A percentile compares a stretch with the other conserved stretches of the same genome.
These are phyloP conservation scores for Calypte anna DNA, from an alignment of 2,113 vertebrate species.

Conservation along the genomic window DNA sequence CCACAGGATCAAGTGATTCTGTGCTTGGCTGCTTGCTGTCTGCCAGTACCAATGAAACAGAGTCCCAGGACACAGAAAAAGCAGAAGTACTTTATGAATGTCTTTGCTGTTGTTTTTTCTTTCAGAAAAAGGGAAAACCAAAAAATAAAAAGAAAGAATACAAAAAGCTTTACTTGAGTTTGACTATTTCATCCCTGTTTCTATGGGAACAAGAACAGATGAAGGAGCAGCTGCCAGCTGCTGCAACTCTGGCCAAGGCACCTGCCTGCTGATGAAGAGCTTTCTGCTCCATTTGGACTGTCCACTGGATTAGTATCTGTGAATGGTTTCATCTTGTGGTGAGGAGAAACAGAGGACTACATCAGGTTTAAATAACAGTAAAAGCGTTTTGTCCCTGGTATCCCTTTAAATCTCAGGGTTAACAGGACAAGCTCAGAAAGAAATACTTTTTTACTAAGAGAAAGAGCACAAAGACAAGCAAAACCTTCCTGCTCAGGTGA, in stretches of 20 bases:
- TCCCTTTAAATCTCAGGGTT: neutral
- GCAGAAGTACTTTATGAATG: neutral
- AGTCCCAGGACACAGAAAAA: neutral
- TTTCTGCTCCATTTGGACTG: neutral
- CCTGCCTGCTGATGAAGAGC: neutral
- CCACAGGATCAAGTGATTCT: neutral
- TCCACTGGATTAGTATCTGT: neutral
- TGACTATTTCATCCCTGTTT: conserved; percentile 6
- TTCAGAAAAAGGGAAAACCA: neutral
- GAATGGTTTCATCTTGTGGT: neutral
- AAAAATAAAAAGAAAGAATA: neutral
- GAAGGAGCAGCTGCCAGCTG: neutral
- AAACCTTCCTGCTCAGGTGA: neutral
- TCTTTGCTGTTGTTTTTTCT: neutral
- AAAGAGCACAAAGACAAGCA: neutral
- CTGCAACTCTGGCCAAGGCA: neutral
- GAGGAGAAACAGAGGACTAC: neutral
- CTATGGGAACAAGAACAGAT: conserved; percentile 35
- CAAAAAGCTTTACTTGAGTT: neutral
- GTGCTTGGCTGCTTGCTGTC: neutral
- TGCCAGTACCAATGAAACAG: neutral
- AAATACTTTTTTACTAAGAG: neutral
- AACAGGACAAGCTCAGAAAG: neutral
- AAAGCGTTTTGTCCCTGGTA: neutral
- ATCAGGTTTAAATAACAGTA: neutral